phyloP scores from a whole-genome alignment of 2,797 vertebrate species.

The Heliangelus exortis region DNA sequence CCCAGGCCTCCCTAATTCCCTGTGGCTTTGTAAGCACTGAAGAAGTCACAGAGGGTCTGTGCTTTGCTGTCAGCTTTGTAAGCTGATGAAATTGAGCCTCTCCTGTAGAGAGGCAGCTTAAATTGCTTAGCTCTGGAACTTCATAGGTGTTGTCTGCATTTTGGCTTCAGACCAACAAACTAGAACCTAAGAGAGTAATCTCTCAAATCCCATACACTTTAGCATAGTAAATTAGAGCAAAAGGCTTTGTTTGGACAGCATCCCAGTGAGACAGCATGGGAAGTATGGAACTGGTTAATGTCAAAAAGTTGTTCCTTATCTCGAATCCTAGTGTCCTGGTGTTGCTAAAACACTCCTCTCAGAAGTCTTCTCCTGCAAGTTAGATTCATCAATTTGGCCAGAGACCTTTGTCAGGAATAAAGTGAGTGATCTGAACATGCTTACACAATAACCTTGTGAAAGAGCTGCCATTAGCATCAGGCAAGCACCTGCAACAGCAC shows the following conservation, averaged over 20 bases:
- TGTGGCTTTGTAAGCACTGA: neutral
- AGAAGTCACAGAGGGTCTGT: neutral
- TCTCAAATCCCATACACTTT: neutral
- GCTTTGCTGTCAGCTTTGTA: neutral
- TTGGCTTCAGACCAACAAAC: conserved; percentile 11
- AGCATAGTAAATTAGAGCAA: conserved; percentile 41
- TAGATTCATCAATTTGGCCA: neutral
- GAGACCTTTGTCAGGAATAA: neutral
- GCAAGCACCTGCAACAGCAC: neutral
- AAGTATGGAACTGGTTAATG: neutral
- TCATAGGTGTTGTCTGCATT: neutral
- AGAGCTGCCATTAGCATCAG: neutral
- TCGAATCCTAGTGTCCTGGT: neutral
- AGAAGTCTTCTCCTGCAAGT: neutral
- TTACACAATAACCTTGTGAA: neutral
- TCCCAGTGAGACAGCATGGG: neutral
- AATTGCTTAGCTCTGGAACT: conserved; percentile 1
- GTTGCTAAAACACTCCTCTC: neutral
- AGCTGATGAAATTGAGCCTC: neutral
- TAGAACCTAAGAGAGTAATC: neutral
- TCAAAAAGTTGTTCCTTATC: neutral
- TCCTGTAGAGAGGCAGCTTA: neutral
- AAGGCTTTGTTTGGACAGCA: neutral
- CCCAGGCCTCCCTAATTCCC: neutral
- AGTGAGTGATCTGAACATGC: neutral